Conservation (phyloP, 2,113 vertebrate genomes). For the Enhydra lutris region DNA sequence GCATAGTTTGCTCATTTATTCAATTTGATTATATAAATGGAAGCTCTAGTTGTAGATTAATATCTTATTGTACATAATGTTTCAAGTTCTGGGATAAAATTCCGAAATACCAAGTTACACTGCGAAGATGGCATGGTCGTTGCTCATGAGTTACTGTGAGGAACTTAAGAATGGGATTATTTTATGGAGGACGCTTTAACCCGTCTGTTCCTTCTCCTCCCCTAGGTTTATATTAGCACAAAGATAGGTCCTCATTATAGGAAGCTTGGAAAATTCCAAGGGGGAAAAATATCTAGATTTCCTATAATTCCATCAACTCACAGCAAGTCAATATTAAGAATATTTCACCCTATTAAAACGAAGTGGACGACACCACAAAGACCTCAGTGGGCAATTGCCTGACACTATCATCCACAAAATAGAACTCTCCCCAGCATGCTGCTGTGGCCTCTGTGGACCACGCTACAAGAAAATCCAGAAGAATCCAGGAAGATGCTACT, state of each 20-base stretch:
- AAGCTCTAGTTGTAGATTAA: slow-evolving; percentile 87
- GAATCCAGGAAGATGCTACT: background rate
- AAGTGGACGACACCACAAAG: background rate
- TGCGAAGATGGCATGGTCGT: slow-evolving; percentile 81
- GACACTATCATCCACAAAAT: background rate
- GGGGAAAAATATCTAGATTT: background rate
- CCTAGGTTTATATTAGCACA: background rate
- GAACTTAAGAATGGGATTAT: slow-evolving; percentile 61
- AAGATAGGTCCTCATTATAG: background rate
- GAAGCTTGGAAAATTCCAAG: slow-evolving; percentile 28
- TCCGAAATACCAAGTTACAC: slow-evolving; percentile 86
- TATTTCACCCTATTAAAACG: background rate
- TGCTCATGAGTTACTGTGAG: slow-evolving; percentile 74
- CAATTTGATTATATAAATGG: slow-evolving; percentile 86
- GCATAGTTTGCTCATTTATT: slow-evolving; percentile 85
- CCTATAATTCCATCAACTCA: background rate
- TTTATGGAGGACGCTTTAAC: background rate
- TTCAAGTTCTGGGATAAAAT: slow-evolving; percentile 89
- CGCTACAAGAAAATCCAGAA: background rate
- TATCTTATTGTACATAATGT: slow-evolving; percentile 90
- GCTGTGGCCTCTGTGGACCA: background rate
- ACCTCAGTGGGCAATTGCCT: background rate
- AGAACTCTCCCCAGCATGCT: background rate
- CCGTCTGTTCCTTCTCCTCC: background rate
- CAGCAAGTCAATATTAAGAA: background rate